Evolutionary conservation across 2,113 vertebrate genomes (phyloP), one percentile per base, ranked within the genome.

Genomic region (Triplophysa tibetana): DNA sequence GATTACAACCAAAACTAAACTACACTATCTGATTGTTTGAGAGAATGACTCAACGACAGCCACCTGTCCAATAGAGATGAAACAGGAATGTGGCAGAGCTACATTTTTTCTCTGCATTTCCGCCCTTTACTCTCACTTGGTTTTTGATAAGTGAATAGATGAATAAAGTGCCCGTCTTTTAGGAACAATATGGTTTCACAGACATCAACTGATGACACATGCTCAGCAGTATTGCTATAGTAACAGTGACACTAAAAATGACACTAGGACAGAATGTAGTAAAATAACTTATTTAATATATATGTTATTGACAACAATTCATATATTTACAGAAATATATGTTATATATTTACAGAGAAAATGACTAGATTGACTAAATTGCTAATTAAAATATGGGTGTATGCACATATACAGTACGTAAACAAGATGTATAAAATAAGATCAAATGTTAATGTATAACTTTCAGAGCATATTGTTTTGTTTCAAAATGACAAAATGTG

Each of bases 1-100:
- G 60, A 75, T 33, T 23, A 23, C n/a, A 74, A 74, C n/a, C 70
- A 74, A 74, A 74, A 74, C 70, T 74, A 33, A 54, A 60, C 2
- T 43, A 61, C n/a, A 74, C 43, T 5, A 10, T 23, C 23, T 63
- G 21, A 26, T 75, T 75, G 58, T 63, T 76, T 76, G 24, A 33
- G 43, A 67, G 0, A 8, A 56, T 14, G 73, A 76, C 66, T 70
- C 73, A 63, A 50, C 38, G 17, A 21, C 23, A 65, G 23, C 29
- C 70, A 48, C 50, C 23, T 74, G 29, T 70, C 66, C 0, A 38
- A 12, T 60, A 52, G n/a, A 67, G 69, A 60, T 75, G 24, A 24
- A 81, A 70, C 11, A 41, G 73, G 73, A 69, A 81, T 81, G 73
- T 60, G 45, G 29, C 56, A 60, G 8, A 10, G 65, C 56, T 8